Base-by-base conservation (phyloP, 2,888 invertebrate genomes). In the Drosophila testacea region DNA sequence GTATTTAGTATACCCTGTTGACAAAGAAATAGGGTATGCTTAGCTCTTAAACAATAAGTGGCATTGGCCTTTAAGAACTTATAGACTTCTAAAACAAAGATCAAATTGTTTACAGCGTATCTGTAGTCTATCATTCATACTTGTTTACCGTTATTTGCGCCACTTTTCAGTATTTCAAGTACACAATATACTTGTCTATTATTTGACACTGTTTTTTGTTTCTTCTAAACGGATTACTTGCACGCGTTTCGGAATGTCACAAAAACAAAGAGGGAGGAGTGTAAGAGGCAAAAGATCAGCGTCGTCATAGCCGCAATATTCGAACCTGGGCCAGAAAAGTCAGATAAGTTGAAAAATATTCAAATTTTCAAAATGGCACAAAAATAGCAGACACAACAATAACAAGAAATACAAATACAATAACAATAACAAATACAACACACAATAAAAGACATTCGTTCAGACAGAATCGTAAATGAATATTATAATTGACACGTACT, bases 401-500 rank as follows among this genome's bases (percentile, higher is more conserved):
- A 83, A 72, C 22, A 74, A 3, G 22, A 22, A 22, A 72, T 22
- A 74, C 16, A 16, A 16, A 16, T 16, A 16, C 0, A 61, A 52
- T 56, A 67, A 16, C 0, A 61, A 52, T 56, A 67, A 44, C 48
- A 46, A 41, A 30, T 30, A 64, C 36, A 55, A 47, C 22, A 42
- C 22, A 22, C 22, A 22, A 22, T 22, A 46, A 56, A 38, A 46
- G 32, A 42, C 32, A 34, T 30, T 41, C 30, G 27, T n/a, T 28
- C 27, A 51, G 38, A 57, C 47, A 28, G 44, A 66, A 56, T 60
- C 79, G 63, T 52, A 71, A 69, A 70, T 69, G 68, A 65, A 62
- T 70, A 52, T 79, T 30, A 82, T 82, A 87, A 84, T 87, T 83
- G 83, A 85, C 83, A 83, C 83, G 83, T 83, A 85, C 83, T 87